Conservation (phyloP, 2,113 vertebrate species). For the Collichthys lucidus region DNA sequence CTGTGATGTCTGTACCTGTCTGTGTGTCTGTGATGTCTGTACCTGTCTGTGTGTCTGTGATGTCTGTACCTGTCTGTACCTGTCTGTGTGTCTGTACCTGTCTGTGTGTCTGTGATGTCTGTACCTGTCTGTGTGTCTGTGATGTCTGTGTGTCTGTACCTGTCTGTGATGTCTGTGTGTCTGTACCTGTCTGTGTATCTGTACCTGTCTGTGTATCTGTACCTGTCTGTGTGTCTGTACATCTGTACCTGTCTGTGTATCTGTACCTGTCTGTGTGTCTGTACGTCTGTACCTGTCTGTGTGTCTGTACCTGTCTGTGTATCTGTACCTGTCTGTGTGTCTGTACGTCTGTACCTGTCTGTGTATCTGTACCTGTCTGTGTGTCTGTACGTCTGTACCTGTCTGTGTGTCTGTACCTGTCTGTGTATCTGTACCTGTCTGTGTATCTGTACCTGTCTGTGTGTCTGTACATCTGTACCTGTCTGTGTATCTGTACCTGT, state of each 20-base stretch:
- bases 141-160: no score
- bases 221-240: no score
- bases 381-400: not conserved
- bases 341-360: constrained; percentile 28
- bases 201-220: not conserved
- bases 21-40: no score
- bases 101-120: no score
- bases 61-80: not conserved
- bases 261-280: not conserved
- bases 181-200: not conserved
- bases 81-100: not conserved
- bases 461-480: no score
- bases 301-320: no score
- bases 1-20: no score
- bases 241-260: no score
- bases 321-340: not conserved
- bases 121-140: not conserved
- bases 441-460: not conserved
- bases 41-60: no score
- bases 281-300: constrained; percentile 15
- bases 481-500: not conserved
- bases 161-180: not conserved
- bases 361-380: not conserved
- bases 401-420: not conserved
- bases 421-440: no score